Percentiles rank a stretch among this genome's conserved stretches.
Conservation (phyloP, 1,140 invertebrate species). For the Temnothorax nylanderi region DNA sequence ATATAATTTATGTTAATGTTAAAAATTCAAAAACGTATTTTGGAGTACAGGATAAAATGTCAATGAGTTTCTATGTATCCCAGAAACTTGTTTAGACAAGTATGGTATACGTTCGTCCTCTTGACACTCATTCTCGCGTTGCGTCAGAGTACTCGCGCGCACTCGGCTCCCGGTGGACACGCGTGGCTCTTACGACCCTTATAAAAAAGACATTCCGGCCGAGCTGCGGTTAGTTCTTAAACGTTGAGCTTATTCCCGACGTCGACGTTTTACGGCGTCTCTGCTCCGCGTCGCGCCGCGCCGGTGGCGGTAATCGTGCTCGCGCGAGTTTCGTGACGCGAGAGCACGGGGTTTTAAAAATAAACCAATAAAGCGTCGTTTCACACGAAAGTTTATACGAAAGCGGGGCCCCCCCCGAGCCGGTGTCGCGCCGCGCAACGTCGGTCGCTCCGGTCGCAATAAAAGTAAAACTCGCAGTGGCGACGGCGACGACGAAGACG, state of each 20-base stretch:
- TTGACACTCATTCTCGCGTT: neutral
- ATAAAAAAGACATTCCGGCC: conserved; percentile 56
- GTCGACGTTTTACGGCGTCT: conserved; percentile 53
- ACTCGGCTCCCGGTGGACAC: neutral
- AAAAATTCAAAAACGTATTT: neutral
- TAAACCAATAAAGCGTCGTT: conserved; percentile 75
- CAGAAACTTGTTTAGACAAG: conserved; percentile 11
- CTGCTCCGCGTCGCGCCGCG: conserved; percentile 2
- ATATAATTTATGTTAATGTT: neutral
- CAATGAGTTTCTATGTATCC: neutral
- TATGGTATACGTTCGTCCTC: neutral
- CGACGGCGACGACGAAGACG: conserved; percentile 22
- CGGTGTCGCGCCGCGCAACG: neutral
- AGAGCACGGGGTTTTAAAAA: conserved; percentile 60
- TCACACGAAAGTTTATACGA: conserved; percentile 71
- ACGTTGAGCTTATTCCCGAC: conserved; percentile 53
- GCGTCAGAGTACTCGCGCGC: conserved; percentile 2
- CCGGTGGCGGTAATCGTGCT: conserved; percentile 18
- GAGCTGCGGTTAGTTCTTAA: conserved; percentile 65
- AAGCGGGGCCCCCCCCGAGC: conserved; percentile 13
- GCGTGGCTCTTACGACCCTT: conserved; percentile 49
- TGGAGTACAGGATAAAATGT: neutral
- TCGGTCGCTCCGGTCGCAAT: conserved; percentile 52
- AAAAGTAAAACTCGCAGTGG: conserved; percentile 63
- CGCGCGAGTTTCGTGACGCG: conserved; percentile 10